A percentile compares a stretch with the other conserved stretches of the same genome.
Evolutionary conservation across 2,113 vertebrate genomes (phyloP).

Genomic region (Epinephelus cyanopodus): DNA sequence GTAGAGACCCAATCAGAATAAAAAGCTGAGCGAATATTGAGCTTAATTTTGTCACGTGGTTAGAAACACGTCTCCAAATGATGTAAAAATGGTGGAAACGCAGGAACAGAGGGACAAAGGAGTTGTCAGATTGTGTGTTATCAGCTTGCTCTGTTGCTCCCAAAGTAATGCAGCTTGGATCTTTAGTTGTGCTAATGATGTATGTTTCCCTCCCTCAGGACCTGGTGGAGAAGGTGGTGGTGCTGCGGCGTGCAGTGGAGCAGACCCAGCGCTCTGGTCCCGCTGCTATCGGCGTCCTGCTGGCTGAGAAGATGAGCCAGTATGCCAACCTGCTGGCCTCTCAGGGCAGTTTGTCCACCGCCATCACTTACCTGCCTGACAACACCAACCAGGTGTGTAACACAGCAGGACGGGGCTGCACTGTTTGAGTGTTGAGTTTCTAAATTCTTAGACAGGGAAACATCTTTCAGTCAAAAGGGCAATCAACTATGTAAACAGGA

Average conservation of each 20-base stretch:
- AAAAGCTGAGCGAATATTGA: background rate
- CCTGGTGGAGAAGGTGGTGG: conserved; percentile 96
- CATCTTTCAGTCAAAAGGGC: too few relatives aligned
- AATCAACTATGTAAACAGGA: too few relatives aligned
- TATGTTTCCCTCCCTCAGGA: conserved; percentile 79
- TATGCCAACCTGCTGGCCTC: conserved; percentile 94
- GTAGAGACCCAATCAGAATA: background rate
- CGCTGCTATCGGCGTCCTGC: conserved; percentile 84
- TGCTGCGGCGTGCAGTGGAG: conserved; percentile 91
- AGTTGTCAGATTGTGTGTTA: background rate
- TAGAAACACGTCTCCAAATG: background rate
- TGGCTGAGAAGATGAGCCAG: conserved; percentile 95
- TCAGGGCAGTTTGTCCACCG: conserved; percentile 93
- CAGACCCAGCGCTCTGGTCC: conserved; percentile 84
- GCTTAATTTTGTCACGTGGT: too few relatives aligned
- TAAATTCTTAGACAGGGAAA: too few relatives aligned
- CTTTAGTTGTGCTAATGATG: background rate
- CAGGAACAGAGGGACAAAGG: background rate
- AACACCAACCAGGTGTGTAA: conserved; percentile 88
- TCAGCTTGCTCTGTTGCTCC: background rate
- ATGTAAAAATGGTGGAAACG: background rate
- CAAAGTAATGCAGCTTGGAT: background rate
- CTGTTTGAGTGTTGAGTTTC: background rate
- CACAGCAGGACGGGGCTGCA: background rate
- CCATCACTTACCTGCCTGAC: conserved; percentile 92